These are phyloP conservation scores for Chiloscyllium plagiosum DNA, from an alignment of 2,113 vertebrate genomes.

Conservation along the genomic window DNA sequence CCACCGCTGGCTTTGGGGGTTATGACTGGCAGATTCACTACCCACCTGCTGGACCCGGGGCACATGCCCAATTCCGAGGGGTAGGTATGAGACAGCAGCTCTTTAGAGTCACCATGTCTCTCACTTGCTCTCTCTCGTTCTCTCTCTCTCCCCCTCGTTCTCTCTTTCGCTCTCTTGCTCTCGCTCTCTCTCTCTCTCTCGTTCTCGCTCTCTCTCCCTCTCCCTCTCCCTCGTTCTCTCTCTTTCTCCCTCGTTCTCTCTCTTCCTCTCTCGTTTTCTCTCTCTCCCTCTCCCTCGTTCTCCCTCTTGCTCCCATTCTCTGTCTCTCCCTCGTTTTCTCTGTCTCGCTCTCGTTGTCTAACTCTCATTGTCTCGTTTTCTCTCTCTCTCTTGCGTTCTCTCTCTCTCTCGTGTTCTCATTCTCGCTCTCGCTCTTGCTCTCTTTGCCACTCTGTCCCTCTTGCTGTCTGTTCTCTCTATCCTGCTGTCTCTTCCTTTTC, in stretches of 20 bases:
- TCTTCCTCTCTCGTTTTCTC: fast-evolving
- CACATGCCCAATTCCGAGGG: neutral
- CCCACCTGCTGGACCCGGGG: neutral
- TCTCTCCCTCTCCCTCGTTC: neutral
- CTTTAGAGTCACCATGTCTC: too few species aligned
- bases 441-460: too few species aligned
- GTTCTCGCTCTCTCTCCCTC: neutral
- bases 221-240: neutral
- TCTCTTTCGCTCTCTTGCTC: too few species aligned
- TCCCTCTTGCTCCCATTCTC: neutral
- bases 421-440: too few species aligned
- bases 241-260: neutral
- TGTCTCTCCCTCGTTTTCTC: neutral
- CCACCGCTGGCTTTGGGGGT: neutral
- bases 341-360: neutral
- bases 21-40: neutral
- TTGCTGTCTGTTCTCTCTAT: too few species aligned
- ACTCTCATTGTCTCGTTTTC: too few species aligned
- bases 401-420: too few species aligned
- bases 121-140: neutral
- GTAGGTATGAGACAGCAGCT: neutral
- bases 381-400: neutral
- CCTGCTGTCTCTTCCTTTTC: neutral
- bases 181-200: too few species aligned
- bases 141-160: neutral